These are phyloP conservation scores for Riptortus pedestris DNA, from an alignment of 1,140 invertebrate genomes.

Conservation along the genomic window DNA sequence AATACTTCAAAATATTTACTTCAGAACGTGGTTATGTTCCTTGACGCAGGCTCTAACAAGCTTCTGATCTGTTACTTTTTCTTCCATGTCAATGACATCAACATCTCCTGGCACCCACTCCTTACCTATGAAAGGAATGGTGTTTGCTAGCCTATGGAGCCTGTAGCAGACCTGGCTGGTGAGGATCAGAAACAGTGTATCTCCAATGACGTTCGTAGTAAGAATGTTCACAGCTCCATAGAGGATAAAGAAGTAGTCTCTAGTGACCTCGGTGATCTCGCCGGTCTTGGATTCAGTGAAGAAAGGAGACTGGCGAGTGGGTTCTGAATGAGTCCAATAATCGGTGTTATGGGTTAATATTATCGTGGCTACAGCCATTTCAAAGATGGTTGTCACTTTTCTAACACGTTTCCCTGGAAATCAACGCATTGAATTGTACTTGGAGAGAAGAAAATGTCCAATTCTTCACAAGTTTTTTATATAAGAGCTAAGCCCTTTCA, in stretches of 20 bases:
- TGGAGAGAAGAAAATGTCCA: too few species aligned
- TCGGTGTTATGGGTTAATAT: not conserved
- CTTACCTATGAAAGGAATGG: not conserved
- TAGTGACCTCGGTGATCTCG: not conserved
- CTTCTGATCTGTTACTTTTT: not conserved
- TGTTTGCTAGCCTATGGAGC: not conserved
- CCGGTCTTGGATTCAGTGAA: not conserved
- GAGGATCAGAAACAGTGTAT: not conserved
- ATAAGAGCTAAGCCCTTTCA: too few species aligned
- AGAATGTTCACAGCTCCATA: not conserved
- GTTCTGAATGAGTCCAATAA: not conserved
- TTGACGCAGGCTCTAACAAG: not conserved
- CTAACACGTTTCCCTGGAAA: not conserved
- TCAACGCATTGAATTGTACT: too few species aligned
- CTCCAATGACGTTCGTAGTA: not conserved
- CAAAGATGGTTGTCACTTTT: not conserved
- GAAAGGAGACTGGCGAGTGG: not conserved
- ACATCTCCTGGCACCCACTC: not conserved
- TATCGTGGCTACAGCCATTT: not conserved
- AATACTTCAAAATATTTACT: not conserved
- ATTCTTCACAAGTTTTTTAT: too few species aligned
- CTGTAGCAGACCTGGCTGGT: not conserved
- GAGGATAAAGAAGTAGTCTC: not conserved
- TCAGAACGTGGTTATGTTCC: not conserved
- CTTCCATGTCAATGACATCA: not conserved